These are phyloP conservation scores for Macaca mulatta DNA, from an alignment of 2,113 vertebrate genomes.

Conservation along the genomic window DNA sequence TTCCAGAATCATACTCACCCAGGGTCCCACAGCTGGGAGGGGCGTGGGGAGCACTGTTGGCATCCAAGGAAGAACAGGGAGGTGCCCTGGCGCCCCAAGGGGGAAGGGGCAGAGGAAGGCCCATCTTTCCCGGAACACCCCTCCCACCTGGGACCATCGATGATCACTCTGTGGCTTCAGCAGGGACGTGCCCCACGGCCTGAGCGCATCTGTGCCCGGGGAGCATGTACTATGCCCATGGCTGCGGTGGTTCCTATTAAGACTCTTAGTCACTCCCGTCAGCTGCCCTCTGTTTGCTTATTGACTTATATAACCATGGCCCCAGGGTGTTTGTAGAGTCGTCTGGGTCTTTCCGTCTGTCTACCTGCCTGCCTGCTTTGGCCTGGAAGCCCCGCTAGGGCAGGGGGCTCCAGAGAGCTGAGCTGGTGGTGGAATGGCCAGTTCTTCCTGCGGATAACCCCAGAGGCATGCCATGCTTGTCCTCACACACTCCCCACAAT, in stretches of 20 bases:
- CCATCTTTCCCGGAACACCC: background rate
- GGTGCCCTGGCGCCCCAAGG: accelerated
- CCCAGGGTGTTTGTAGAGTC: background rate
- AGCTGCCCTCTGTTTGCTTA: slow-evolving; percentile 16
- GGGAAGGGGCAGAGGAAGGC: background rate
- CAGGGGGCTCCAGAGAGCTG: background rate
- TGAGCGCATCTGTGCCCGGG: background rate
- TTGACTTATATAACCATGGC: background rate
- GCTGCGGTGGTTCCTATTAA: background rate
- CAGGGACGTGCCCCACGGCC: background rate
- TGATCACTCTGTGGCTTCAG: background rate
- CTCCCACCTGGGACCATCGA: background rate
- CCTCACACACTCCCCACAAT: background rate
- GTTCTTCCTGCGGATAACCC: background rate
- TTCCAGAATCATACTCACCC: background rate
- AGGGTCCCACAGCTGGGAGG: background rate
- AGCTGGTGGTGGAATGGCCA: background rate
- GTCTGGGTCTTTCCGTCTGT: background rate
- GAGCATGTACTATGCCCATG: accelerated
- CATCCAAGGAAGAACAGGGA: background rate
- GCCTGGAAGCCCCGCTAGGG: background rate
- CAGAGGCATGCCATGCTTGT: accelerated
- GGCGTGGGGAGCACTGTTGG: accelerated
- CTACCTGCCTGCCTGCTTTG: slow-evolving; percentile 12
- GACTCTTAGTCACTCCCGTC: background rate